These are phyloP conservation scores for Cosmopolites sordidus DNA, from an alignment of 2,888 invertebrate species.

Conservation along the genomic window DNA sequence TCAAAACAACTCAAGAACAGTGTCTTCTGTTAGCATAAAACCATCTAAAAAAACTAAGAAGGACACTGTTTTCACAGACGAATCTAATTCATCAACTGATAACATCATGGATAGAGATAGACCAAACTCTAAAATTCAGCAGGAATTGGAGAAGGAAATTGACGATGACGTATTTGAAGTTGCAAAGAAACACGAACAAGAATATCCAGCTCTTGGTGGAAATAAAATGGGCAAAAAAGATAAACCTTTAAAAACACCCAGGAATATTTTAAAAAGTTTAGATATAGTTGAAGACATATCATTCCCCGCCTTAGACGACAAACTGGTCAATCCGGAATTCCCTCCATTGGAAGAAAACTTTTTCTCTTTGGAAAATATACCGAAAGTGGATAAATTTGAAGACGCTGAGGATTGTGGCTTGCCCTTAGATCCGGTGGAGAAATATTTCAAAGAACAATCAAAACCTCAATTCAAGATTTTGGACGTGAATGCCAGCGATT, in stretches of 20 bases:
- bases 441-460: conserved; percentile 10
- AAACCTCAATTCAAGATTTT: conserved; percentile 13
- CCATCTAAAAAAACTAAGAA: background rate
- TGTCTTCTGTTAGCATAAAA: background rate
- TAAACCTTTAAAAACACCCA: conserved; percentile 3
- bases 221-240: background rate
- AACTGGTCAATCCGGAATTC: conserved; percentile 27
- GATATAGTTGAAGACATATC: conserved; percentile 9
- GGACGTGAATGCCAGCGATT: conserved; percentile 12
- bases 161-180: conserved; percentile 10
- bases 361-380: conserved; percentile 32
- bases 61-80: background rate
- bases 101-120: too few species aligned
- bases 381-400: conserved; percentile 34
- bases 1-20: background rate
- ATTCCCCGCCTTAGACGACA: conserved; percentile 19
- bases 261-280: conserved; percentile 12
- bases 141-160: conserved; percentile 10
- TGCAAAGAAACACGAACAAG: conserved; percentile 2
- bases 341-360: conserved; percentile 36
- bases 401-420: conserved; percentile 35
- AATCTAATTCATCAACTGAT: too few species aligned
- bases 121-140: background rate
- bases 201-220: background rate
- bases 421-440: conserved; percentile 13